These are phyloP conservation scores for Protophormia terraenovae DNA, from an alignment of 2,888 invertebrate genomes.

Conservation along the genomic window DNA sequence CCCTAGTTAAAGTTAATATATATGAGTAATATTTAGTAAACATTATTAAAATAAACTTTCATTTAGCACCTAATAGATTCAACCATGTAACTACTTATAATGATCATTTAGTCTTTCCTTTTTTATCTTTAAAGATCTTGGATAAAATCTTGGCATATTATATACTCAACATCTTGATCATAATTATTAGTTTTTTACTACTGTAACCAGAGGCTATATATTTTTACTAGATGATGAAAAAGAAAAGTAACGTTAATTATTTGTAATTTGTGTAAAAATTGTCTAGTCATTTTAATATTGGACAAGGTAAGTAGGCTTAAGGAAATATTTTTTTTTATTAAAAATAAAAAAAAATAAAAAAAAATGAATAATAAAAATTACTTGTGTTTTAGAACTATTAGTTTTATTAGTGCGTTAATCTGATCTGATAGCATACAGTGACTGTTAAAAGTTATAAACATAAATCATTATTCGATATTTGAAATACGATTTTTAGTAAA, in stretches of 20 bases:
- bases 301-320: not conserved
- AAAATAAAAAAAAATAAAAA: too few species aligned
- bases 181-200: not conserved
- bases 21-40: constrained; percentile 6
- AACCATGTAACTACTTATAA: not conserved
- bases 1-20: not conserved
- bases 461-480: too few species aligned
- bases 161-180: constrained; percentile 25
- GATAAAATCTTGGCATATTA: constrained; percentile 12
- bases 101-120: not conserved
- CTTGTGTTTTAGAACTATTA: not conserved
- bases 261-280: not conserved
- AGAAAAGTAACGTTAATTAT: not conserved
- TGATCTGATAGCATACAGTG: too few species aligned
- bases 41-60: constrained; percentile 7
- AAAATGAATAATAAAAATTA: too few species aligned
- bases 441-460: too few species aligned
- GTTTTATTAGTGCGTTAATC: not conserved
- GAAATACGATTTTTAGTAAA: too few species aligned
- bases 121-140: constrained; percentile 25
- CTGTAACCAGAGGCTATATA: not conserved
- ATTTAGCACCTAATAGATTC: constrained; percentile 14
- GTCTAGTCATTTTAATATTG: not conserved
- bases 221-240: not conserved
- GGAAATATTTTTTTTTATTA: not conserved